A percentile compares a stretch with the other conserved stretches of the same genome.
Conservation (phyloP, 2,113 vertebrate genomes). For the Tragelaphus buxtoni region DNA sequence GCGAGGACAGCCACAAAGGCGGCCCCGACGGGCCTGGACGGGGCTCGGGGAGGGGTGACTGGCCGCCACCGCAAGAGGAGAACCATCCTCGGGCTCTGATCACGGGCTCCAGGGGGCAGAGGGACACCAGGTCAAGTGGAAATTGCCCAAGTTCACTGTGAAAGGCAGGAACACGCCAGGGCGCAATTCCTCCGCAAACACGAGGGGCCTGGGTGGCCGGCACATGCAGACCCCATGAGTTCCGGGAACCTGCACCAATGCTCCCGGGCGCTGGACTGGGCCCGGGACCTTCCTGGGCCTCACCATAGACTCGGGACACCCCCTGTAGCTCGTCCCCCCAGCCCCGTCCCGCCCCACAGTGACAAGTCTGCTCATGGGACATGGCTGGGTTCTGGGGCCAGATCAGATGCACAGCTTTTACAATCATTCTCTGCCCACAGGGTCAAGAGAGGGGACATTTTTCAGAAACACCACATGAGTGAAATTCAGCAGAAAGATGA, state of each 20-base stretch:
- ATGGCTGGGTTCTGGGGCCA: accelerated
- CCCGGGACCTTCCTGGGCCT: background rate
- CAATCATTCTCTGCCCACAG: background rate
- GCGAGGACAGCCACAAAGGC: accelerated
- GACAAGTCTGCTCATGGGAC: background rate
- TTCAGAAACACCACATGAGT: background rate
- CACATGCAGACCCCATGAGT: accelerated
- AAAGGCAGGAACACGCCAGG: background rate
- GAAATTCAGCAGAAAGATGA: background rate
- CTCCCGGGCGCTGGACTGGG: accelerated
- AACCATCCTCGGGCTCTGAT: accelerated
- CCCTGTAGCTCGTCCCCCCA: accelerated
- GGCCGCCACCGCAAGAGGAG: too few relatives aligned
- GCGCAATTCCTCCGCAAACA: accelerated
- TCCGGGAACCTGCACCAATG: accelerated
- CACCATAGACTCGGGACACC: accelerated
- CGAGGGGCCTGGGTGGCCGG: accelerated
- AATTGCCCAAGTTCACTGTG: background rate
- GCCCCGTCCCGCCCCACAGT: background rate
- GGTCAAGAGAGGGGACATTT: background rate
- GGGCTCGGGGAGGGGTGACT: background rate
- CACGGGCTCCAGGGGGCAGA: background rate
- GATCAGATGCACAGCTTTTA: background rate
- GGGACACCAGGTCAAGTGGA: background rate
- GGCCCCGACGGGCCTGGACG: background rate